Percentiles rank a stretch among this genome's conserved stretches.
phyloP scores from a whole-genome alignment of 1,140 invertebrate species.

The Laupala kohalensis region DNA sequence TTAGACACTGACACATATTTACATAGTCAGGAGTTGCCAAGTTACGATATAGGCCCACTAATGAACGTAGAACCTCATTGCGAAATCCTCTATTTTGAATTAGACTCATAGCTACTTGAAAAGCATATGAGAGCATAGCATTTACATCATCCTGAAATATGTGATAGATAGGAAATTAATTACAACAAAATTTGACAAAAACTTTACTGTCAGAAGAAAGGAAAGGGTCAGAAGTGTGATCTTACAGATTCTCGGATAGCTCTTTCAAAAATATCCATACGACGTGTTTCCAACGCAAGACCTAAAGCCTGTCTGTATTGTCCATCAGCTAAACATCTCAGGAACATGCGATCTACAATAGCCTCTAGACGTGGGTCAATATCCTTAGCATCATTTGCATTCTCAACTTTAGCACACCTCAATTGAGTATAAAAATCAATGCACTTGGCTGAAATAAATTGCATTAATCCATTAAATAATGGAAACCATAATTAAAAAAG shows the following conservation, averaged over 20 bases:
- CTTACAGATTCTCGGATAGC: constrained; percentile 74
- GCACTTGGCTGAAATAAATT: constrained; percentile 57
- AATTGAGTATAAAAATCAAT: constrained; percentile 91
- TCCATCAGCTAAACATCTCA: constrained; percentile 72
- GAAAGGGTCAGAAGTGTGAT: constrained; percentile 8
- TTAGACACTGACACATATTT: constrained; percentile 92
- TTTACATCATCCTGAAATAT: constrained; percentile 59
- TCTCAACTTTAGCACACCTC: constrained; percentile 52
- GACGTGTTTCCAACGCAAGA: constrained; percentile 87
- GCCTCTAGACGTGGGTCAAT: constrained; percentile 82
- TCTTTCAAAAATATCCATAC: constrained; percentile 91
- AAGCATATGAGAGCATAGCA: constrained; percentile 86
- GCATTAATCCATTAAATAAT: neutral
- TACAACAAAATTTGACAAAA: neutral
- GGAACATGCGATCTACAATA: constrained; percentile 95
- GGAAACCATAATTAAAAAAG: neutral
- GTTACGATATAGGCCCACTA: constrained; percentile 82
- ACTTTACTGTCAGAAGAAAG: constrained; percentile 2
- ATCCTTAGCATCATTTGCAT: constrained; percentile 43
- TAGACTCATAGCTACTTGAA: constrained; percentile 89
- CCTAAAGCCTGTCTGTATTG: constrained; percentile 81
- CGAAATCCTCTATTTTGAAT: constrained; percentile 88
- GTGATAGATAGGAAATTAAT: neutral
- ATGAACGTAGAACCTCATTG: constrained; percentile 70
- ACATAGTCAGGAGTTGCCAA: constrained; percentile 85